Evolutionary conservation across 2,888 invertebrate species (phyloP), one percentile per base, ranked within the genome.

Genomic region (Tubulanus polymorphus): DNA sequence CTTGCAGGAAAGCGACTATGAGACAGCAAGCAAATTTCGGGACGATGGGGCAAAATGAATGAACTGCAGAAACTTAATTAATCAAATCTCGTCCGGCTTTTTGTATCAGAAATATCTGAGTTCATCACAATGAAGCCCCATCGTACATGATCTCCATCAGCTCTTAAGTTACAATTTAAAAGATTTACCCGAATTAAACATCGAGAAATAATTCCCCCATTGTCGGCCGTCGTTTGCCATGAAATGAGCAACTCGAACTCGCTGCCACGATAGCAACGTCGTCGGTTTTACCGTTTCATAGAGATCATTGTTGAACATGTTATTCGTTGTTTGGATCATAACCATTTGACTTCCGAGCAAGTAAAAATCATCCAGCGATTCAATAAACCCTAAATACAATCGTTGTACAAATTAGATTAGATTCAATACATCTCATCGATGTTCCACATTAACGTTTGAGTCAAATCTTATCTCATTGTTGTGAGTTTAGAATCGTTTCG

Each of bases 311-410:
- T 76, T 72, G 61, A 72, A 74, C 3, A 76, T 63, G 51, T 67
- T 71, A 62, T 73, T 76, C 2, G 76, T 75, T 1, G 76, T 76
- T 63, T 75, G 74, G 20, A 76, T 60, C 70, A 76, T 68, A 3
- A 76, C 73, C 64, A 75, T 61, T 18, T 63, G 51, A 63, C 71
- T 72, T 35, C 68, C 61, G 60, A 76, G 49, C 10, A 68, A 53
- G 60, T 76, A 76, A 57, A 75, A 76, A 54, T 76, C 76, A 67
- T 76, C 76, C 45, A 75, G 56, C 15, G 75, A 75, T 54, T 73
- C 73, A 37, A 76, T 57, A 51, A 69, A 73, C n/a, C 76, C 76
- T 75, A 48, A 15, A 46, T 20, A n/a, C n/a, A n/a, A n/a, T n/a
- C n/a, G 35, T n/a, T 12, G 10, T 12, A 12, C 10, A 32, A 32